Evolutionary conservation across 2,888 invertebrate genomes (phyloP).

Genomic region (Acanthoscelides obtectus): DNA sequence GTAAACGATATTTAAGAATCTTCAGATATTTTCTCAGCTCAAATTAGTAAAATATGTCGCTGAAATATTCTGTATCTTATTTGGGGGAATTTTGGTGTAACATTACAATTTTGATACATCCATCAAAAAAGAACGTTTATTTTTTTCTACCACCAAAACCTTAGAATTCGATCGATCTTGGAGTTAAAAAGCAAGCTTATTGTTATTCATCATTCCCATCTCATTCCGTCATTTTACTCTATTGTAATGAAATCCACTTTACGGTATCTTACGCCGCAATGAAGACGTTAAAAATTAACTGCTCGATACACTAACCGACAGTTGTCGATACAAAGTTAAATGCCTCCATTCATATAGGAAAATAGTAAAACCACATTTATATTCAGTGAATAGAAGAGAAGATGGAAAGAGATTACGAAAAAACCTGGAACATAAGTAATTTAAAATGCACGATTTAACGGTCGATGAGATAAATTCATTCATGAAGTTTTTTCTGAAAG

Average conservation of each 20-base stretch:
- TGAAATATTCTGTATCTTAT: no score
- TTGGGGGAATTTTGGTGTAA: no score
- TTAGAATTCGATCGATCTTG: not conserved
- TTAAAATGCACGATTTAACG: slow-evolving; percentile 28
- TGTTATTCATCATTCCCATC: not conserved
- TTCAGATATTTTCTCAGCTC: no score
- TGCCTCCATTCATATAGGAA: not conserved
- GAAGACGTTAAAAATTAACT: not conserved
- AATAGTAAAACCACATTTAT: not conserved
- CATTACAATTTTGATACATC: no score
- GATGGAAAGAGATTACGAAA: not conserved
- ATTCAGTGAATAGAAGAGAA: not conserved
- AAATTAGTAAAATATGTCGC: no score
- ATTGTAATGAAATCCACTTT: not conserved
- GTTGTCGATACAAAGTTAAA: not conserved
- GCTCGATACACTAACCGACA: not conserved
- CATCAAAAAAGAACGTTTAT: no score
- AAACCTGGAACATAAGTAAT: slow-evolving; percentile 19
- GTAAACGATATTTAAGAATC: no score
- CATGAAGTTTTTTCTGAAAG: not conserved
- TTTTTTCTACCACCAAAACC: not conserved
- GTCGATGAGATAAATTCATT: not conserved
- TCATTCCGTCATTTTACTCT: no score
- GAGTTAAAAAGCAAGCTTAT: not conserved
- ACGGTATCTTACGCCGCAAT: not conserved